Evolutionary conservation across 2,113 vertebrate species (phyloP).

Genomic region (Ascaphus truei): DNA sequence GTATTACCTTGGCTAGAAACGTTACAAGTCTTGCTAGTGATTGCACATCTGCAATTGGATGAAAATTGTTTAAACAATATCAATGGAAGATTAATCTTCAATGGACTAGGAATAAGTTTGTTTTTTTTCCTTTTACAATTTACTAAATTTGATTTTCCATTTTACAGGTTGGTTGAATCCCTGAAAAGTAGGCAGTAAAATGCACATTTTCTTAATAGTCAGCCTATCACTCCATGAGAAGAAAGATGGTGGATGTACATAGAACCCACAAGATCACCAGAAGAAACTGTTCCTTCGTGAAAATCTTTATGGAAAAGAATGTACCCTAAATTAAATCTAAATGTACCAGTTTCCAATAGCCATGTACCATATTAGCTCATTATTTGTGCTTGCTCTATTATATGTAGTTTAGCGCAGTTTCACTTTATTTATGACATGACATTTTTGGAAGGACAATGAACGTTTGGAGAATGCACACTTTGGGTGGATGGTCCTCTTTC

Average conservation of each 20-base stretch:
- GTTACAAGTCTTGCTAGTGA: too few relatives aligned
- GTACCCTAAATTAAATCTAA: not conserved
- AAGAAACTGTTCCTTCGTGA: not conserved
- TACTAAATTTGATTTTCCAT: constrained; percentile 28
- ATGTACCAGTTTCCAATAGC: not conserved
- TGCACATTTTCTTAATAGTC: not conserved
- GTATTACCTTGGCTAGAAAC: too few relatives aligned
- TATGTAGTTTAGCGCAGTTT: constrained; percentile 20
- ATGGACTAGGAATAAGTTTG: too few relatives aligned
- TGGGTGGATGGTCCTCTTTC: not conserved
- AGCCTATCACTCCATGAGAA: not conserved
- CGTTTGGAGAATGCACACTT: not conserved
- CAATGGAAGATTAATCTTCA: too few relatives aligned
- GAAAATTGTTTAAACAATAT: too few relatives aligned
- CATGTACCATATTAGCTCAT: not conserved
- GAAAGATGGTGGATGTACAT: constrained; percentile 17
- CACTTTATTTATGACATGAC: constrained; percentile 23
- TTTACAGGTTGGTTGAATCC: constrained; percentile 87
- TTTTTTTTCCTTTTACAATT: too few relatives aligned
- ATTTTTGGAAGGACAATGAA: constrained; percentile 6
- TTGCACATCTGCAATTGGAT: too few relatives aligned
- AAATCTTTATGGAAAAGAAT: not conserved
- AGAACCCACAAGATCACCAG: not conserved
- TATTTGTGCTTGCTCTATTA: not conserved
- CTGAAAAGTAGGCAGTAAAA: constrained; percentile 91